phyloP scores from a whole-genome alignment of 2,797 vertebrate species.

The Philypnodon macrostomus region DNA sequence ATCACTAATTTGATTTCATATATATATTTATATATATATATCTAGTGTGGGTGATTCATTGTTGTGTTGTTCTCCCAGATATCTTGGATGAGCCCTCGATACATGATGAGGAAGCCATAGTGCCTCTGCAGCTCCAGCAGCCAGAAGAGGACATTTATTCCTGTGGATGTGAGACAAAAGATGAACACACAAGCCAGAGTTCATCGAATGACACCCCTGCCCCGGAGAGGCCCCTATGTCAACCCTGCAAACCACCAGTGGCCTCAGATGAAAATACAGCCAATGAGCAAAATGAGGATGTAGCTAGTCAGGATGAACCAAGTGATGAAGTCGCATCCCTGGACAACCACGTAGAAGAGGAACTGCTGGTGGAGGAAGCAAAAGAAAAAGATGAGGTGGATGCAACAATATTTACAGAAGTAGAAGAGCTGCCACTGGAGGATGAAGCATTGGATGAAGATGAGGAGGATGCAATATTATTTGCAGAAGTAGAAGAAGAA shows the following conservation, averaged over 20 bases:
- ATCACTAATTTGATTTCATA: no score
- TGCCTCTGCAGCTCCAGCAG: slow-evolving; percentile 71
- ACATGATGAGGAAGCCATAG: slow-evolving; percentile 66
- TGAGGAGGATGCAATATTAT: neutral
- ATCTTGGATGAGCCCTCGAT: slow-evolving; percentile 53
- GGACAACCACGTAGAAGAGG: slow-evolving; percentile 6
- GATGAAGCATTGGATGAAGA: slow-evolving; percentile 12
- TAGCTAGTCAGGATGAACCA: slow-evolving; percentile 24
- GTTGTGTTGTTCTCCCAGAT: slow-evolving; percentile 34
- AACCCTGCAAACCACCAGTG: slow-evolving; percentile 58
- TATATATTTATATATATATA: no score
- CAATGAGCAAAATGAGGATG: slow-evolving; percentile 30
- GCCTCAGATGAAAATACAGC: slow-evolving; percentile 13
- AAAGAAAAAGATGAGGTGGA: neutral
- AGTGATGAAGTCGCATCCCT: slow-evolving; percentile 22
- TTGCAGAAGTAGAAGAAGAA: neutral
- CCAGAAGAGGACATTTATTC: slow-evolving; percentile 69
- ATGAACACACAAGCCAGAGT: slow-evolving; percentile 67
- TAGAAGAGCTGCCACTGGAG: neutral
- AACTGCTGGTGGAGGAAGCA: slow-evolving; percentile 10
- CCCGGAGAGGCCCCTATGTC: slow-evolving; percentile 71
- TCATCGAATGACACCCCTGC: slow-evolving; percentile 81
- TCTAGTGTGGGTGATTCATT: no score
- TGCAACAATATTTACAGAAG: slow-evolving; percentile 5
- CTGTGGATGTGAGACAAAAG: slow-evolving; percentile 68